These are phyloP conservation scores for Vanessa tameamea DNA, from an alignment of 1,140 invertebrate species.

Conservation along the genomic window DNA sequence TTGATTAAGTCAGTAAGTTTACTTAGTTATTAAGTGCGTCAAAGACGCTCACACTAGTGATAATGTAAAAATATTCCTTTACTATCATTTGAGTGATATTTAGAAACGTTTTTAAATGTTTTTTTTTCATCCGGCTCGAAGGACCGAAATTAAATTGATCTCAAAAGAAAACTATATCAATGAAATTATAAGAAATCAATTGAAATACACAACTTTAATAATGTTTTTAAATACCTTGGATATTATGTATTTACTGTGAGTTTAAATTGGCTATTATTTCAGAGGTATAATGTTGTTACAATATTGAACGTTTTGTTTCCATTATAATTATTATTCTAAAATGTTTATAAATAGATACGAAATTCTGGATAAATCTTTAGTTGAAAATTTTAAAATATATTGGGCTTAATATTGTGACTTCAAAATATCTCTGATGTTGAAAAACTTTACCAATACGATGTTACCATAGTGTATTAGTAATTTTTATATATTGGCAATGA, in stretches of 20 bases:
- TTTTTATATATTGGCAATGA: conserved; percentile 27
- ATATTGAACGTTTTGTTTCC: background rate
- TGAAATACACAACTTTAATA: background rate
- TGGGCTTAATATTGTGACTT: background rate
- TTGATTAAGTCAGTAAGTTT: conserved; percentile 3
- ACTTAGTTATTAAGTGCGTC: conserved; percentile 51
- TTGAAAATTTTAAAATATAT: too few relatives aligned
- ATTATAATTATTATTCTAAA: too few relatives aligned
- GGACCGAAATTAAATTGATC: conserved; percentile 55
- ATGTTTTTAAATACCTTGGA: background rate
- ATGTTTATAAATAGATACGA: too few relatives aligned
- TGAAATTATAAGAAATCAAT: conserved; percentile 1
- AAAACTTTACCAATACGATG: conserved; percentile 15
- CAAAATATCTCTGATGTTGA: conserved; percentile 1
- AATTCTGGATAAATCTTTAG: too few relatives aligned
- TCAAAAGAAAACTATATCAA: conserved; percentile 21
- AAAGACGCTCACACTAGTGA: conserved; percentile 49
- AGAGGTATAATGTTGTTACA: background rate
- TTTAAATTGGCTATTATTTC: background rate
- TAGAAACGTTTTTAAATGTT: conserved; percentile 22
- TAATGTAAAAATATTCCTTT: background rate
- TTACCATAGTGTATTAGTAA: conserved; percentile 40
- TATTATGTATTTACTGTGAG: background rate
- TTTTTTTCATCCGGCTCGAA: conserved; percentile 47
- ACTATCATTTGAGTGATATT: background rate